phyloP scores from a whole-genome alignment of 2,113 vertebrate genomes.

The Tretioscincus oriximinensis region DNA sequence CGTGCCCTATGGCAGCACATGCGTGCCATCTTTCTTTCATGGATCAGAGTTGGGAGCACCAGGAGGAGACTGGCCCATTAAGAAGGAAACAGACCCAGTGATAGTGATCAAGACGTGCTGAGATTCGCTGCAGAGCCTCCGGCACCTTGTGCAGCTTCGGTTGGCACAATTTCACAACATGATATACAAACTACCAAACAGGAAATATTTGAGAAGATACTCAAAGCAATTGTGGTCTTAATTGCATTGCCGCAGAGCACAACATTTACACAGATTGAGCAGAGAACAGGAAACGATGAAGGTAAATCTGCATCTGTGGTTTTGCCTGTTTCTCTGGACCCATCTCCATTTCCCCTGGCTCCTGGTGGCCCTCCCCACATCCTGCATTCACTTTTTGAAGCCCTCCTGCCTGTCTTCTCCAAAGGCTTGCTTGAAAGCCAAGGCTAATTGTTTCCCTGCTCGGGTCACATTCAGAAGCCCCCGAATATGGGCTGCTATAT shows the following conservation, averaged over 20 bases:
- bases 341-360: background rate
- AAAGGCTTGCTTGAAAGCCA: no score
- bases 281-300: background rate
- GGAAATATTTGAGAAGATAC: fast-evolving
- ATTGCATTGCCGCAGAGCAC: fast-evolving
- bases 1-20: no score
- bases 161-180: background rate
- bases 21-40: background rate
- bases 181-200: background rate
- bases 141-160: background rate
- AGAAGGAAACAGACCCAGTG: background rate
- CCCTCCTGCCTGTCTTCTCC: no score
- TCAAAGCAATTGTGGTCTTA: fast-evolving
- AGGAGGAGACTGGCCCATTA: background rate
- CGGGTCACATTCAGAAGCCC: no score
- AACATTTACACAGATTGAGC: fast-evolving
- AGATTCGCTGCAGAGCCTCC: background rate
- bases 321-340: background rate
- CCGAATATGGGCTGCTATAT: no score
- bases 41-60: background rate
- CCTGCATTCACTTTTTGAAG: no score
- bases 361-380: no score
- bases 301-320: background rate
- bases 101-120: background rate
- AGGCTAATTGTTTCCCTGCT: no score